These are phyloP conservation scores for Nephrotoma flavescens DNA, from an alignment of 2,888 invertebrate species.

Conservation along the genomic window DNA sequence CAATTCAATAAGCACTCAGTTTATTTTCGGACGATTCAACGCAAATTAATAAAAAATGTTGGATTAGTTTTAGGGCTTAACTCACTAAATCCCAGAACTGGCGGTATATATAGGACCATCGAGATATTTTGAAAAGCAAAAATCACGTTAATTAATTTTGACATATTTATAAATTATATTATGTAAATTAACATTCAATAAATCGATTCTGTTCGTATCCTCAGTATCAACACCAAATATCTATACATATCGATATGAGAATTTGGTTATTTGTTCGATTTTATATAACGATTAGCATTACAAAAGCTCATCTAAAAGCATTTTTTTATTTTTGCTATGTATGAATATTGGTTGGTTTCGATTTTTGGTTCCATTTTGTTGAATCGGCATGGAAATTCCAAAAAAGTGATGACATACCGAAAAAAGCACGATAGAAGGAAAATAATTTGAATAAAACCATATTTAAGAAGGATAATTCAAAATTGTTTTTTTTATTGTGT, in stretches of 20 bases:
- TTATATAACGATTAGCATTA: not conserved
- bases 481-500: not conserved
- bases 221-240: too few relatives aligned
- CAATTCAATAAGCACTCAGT: not conserved
- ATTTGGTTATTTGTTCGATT: not conserved
- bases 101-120: not conserved
- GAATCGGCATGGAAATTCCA: not conserved
- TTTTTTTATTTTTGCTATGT: not conserved
- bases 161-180: not conserved
- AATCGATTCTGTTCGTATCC: too few relatives aligned
- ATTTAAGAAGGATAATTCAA: not conserved
- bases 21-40: not conserved
- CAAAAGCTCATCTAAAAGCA: not conserved
- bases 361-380: not conserved
- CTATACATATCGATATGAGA: not conserved
- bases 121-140: not conserved
- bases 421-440: not conserved
- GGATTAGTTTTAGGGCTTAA: not conserved
- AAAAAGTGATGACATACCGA: not conserved
- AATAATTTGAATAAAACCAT: not conserved
- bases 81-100: not conserved
- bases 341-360: not conserved
- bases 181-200: not conserved
- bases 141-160: not conserved
- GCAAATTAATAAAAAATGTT: not conserved